These are phyloP conservation scores for Metalampra italica DNA, from an alignment of 2,888 invertebrate species.

Conservation along the genomic window DNA sequence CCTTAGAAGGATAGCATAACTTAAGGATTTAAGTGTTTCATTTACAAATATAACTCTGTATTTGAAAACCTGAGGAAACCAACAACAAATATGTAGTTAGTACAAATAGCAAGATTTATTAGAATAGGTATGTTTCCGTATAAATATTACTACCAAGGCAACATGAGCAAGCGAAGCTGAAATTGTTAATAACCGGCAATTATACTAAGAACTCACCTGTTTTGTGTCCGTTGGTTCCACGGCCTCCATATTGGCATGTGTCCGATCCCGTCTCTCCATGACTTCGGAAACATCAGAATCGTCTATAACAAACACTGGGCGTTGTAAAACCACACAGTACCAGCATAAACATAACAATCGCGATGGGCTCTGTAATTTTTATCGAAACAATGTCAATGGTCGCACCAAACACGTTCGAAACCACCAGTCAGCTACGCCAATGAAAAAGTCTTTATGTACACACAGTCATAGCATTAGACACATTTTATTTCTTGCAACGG, in stretches of 20 bases:
- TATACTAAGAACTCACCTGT: constrained; percentile 76
- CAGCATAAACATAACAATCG: constrained; percentile 71
- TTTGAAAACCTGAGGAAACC: neutral
- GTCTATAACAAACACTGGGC: constrained; percentile 57
- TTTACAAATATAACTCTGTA: neutral
- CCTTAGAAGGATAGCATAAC: neutral
- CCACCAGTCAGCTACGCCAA: constrained; percentile 32
- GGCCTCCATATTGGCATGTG: constrained; percentile 80
- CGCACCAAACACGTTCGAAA: constrained; percentile 57
- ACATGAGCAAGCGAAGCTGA: constrained; percentile 41
- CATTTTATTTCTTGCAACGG: constrained; percentile 36
- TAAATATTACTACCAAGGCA: constrained; percentile 32
- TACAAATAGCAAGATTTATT: neutral
- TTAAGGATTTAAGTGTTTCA: neutral
- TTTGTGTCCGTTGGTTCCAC: constrained; percentile 81
- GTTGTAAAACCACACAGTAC: constrained; percentile 56
- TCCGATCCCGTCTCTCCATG: constrained; percentile 72
- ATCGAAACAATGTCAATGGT: constrained; percentile 75
- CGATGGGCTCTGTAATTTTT: constrained; percentile 62
- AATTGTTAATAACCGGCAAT: constrained; percentile 67
- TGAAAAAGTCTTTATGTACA: constrained; percentile 22
- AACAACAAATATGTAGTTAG: neutral
- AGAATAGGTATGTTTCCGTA: constrained; percentile 20
- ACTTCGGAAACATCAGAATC: constrained; percentile 73
- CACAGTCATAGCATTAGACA: constrained; percentile 33